These are phyloP conservation scores for Drosophila triauraria DNA, from an alignment of 1,140 invertebrate species.

Conservation along the genomic window DNA sequence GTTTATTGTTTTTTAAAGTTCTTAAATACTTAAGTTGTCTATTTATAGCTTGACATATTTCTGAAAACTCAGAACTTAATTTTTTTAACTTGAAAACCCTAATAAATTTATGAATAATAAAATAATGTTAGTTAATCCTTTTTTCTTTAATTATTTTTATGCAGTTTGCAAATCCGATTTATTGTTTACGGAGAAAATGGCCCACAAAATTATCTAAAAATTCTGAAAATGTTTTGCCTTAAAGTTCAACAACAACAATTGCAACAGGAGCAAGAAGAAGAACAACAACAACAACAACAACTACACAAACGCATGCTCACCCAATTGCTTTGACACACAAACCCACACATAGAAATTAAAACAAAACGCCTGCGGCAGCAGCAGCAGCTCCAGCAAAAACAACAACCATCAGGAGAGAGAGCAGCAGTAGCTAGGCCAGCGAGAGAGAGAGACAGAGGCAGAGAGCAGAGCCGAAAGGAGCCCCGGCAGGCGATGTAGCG, in stretches of 20 bases:
- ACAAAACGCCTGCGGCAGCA: constrained; percentile 70
- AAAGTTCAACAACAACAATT: constrained; percentile 14
- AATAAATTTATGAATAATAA: neutral
- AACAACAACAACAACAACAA: constrained; percentile 4
- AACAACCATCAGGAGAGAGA: constrained; percentile 12
- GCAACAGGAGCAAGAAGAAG: constrained; percentile 8
- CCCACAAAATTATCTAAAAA: neutral
- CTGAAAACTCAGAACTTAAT: too few relatives aligned
- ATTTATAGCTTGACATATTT: too few relatives aligned
- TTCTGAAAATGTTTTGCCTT: neutral
- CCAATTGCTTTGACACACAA: constrained; percentile 81
- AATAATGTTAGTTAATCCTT: too few relatives aligned
- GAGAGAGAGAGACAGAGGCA: constrained; percentile 1
- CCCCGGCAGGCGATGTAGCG: constrained; percentile 15
- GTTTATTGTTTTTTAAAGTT: neutral
- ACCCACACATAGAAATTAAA: constrained; percentile 79
- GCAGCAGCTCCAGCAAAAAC: constrained; percentile 5
- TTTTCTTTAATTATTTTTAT: too few relatives aligned
- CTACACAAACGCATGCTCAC: constrained; percentile 52
- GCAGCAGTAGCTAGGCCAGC: constrained; percentile 2
- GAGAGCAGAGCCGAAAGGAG: constrained; percentile 8
- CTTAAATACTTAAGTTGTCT: neutral
- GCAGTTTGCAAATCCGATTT: too few relatives aligned
- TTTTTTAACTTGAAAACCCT: neutral
- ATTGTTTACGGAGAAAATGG: too few relatives aligned